These are phyloP conservation scores for Halyomorpha halys DNA, from an alignment of 1,140 invertebrate species.

Conservation along the genomic window DNA sequence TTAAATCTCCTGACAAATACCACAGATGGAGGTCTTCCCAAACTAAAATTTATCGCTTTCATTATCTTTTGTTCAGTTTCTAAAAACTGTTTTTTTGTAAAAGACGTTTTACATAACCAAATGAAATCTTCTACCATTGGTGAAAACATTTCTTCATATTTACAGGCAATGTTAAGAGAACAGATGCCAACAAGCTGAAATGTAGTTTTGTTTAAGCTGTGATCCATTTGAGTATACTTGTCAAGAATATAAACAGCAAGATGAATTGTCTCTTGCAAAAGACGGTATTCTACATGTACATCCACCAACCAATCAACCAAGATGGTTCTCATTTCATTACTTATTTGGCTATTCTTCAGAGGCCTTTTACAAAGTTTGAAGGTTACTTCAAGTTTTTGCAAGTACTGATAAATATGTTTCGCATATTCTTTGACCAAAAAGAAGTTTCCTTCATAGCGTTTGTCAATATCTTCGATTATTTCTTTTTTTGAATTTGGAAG, in stretches of 20 bases:
- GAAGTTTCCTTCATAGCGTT: background rate
- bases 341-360: background rate
- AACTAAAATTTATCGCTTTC: slow-evolving; percentile 4
- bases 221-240: background rate
- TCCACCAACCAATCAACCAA: slow-evolving; percentile 19
- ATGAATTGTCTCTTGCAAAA: slow-evolving; percentile 21
- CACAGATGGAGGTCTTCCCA: slow-evolving; percentile 9
- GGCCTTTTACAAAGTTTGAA: background rate
- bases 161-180: slow-evolving; percentile 1
- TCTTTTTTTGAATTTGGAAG: background rate
- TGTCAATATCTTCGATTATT: slow-evolving; percentile 18
- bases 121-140: slow-evolving; percentile 7
- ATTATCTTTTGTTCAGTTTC: slow-evolving; percentile 17
- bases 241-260: slow-evolving; percentile 15
- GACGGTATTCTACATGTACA: background rate
- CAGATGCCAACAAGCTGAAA: slow-evolving; percentile 14
- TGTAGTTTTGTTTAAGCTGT: background rate
- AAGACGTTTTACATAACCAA: background rate
- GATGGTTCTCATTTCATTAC: background rate
- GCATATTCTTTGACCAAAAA: slow-evolving; percentile 16
- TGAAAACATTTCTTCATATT: slow-evolving; percentile 21
- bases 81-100: background rate
- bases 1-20: slow-evolving; percentile 18
- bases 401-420: slow-evolving; percentile 13
- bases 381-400: slow-evolving; percentile 6